These are phyloP conservation scores for Sebastes iracundus DNA, from an alignment of 2,797 vertebrate genomes.

Conservation along the genomic window DNA sequence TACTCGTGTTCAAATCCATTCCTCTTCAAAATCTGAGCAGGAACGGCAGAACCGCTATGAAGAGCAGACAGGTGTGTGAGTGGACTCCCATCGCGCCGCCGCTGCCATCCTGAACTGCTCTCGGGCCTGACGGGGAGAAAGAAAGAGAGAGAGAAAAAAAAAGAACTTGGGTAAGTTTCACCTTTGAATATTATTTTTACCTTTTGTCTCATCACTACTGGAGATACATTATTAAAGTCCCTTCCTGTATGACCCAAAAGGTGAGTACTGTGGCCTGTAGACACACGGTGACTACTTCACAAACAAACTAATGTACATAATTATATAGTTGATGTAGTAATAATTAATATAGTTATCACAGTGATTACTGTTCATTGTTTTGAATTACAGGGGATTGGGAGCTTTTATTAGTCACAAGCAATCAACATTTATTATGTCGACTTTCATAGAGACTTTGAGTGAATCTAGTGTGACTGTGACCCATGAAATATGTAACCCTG, in stretches of 20 bases:
- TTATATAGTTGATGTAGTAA: neutral
- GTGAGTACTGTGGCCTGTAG: neutral
- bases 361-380: neutral
- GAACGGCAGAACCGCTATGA: slow-evolving; percentile 85
- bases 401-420: neutral
- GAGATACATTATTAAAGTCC: neutral
- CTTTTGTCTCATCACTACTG: neutral
- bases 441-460: neutral
- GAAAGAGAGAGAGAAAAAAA: neutral
- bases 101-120: slow-evolving; percentile 93
- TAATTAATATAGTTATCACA: neutral
- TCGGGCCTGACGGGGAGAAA: slow-evolving; percentile 83
- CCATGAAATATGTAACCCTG: neutral
- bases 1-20: slow-evolving; percentile 61
- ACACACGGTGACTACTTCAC: neutral
- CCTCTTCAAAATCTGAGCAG: slow-evolving; percentile 94
- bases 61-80: slow-evolving; percentile 88
- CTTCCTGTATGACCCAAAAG: neutral
- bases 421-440: neutral
- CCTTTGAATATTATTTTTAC: neutral
- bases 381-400: neutral
- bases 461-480: neutral
- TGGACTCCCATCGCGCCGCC: slow-evolving; percentile 83
- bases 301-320: neutral
- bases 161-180: slow-evolving; percentile 14